phyloP scores from a whole-genome alignment of 23 tunicate genomes.

The Halocynthia aurantium region DNA sequence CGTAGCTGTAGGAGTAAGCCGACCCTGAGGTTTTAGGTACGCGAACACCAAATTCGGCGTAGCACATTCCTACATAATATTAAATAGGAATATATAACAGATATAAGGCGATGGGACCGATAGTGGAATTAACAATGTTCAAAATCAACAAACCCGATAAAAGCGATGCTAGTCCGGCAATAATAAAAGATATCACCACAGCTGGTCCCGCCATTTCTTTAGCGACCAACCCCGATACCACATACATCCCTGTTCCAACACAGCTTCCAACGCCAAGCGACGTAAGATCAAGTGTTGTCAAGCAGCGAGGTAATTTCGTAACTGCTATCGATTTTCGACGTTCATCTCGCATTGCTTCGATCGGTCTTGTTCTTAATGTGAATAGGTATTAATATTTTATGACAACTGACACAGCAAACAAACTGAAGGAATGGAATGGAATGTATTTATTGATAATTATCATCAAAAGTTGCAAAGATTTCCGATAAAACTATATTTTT shows the following conservation, averaged over 20 bases:
- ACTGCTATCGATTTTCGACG: slow-evolving; percentile 28
- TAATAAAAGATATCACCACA: slow-evolving; percentile 71
- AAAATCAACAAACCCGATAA: slow-evolving; percentile 62
- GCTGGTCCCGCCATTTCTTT: slow-evolving; percentile 93
- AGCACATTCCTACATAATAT: slow-evolving; percentile 31
- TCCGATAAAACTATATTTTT: too few species aligned
- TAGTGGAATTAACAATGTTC: not conserved
- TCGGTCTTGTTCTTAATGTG: slow-evolving; percentile 24
- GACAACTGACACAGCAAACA: not conserved
- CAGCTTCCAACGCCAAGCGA: slow-evolving; percentile 88
- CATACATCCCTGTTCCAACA: slow-evolving; percentile 96
- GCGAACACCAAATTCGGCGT: slow-evolving; percentile 46
- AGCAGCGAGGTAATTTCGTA: slow-evolving; percentile 19
- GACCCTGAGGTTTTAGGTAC: slow-evolving; percentile 51
- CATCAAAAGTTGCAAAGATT: too few species aligned
- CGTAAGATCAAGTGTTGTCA: slow-evolving; percentile 20
- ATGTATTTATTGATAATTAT: not conserved
- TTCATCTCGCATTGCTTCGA: slow-evolving; percentile 35
- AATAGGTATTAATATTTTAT: not conserved
- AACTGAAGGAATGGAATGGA: not conserved
- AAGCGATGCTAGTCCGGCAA: slow-evolving; percentile 87
- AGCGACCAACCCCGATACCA: slow-evolving; percentile 81
- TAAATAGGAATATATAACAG: not conserved
- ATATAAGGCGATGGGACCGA: not conserved
- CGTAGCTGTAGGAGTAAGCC: slow-evolving; percentile 49